Percentiles rank a stretch among this genome's conserved stretches.
Conservation (phyloP, 2,113 vertebrate genomes). For the Pollimyrus isidori region DNA sequence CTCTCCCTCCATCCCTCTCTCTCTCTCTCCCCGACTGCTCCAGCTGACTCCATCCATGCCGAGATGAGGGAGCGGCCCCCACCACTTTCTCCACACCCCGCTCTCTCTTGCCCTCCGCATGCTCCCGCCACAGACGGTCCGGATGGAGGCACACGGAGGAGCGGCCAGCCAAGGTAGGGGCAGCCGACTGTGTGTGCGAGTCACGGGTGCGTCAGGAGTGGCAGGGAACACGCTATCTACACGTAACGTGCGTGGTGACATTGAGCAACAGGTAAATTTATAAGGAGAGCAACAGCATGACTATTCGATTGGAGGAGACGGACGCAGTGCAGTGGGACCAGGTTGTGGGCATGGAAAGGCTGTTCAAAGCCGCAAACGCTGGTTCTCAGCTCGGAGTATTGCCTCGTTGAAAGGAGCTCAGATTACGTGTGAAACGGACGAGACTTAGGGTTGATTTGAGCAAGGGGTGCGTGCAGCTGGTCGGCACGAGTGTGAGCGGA, state of each 20-base stretch:
- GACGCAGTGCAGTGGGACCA: background rate
- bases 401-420: background rate
- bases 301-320: background rate
- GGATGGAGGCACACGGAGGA: conserved; percentile 77
- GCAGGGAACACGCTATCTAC: background rate
- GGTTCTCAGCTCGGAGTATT: background rate
- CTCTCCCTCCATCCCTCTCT: background rate
- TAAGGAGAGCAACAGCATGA: background rate
- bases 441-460: background rate
- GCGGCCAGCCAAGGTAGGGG: conserved; percentile 70
- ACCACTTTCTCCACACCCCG: background rate
- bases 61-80: background rate
- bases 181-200: background rate
- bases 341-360: background rate
- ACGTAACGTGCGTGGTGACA: background rate
- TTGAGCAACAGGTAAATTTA: background rate
- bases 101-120: conserved; percentile 31
- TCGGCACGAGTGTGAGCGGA: background rate
- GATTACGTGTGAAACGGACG: background rate
- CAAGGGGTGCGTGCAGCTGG: background rate
- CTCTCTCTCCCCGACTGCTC: conserved; percentile 11
- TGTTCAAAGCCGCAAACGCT: background rate
- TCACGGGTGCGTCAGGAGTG: background rate
- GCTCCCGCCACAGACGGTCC: conserved; percentile 58
- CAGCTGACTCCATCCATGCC: conserved; percentile 30